Conservation (phyloP, 2,113 vertebrate genomes). For the Gorsachius goisagi region DNA sequence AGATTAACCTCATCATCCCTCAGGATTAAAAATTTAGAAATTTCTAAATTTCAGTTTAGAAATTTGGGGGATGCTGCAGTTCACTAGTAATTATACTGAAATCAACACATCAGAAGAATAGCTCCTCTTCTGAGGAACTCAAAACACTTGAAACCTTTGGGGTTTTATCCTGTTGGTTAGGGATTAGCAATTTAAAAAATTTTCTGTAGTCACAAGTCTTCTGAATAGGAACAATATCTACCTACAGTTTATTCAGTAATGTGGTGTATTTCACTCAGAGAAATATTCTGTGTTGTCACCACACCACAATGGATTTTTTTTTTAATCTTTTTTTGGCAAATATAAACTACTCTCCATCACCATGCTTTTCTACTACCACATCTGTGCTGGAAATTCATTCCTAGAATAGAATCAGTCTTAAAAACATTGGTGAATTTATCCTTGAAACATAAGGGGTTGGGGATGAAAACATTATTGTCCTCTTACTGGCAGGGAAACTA, state of each 20-base stretch:
- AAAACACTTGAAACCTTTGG: not conserved
- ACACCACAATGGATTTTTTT: not conserved
- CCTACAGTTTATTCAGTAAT: not conserved
- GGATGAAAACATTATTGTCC: not conserved
- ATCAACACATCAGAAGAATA: not conserved
- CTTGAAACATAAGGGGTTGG: not conserved
- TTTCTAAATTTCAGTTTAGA: not conserved
- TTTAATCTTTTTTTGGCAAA: not conserved
- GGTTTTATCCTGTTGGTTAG: not conserved
- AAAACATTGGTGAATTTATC: not conserved
- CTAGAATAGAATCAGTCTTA: not conserved
- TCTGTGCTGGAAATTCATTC: not conserved
- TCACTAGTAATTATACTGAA: not conserved
- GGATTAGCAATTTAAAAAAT: not conserved
- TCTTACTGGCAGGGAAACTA: not conserved
- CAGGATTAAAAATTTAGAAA: not conserved
- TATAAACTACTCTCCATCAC: not conserved
- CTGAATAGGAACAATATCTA: not conserved
- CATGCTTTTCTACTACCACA: not conserved
- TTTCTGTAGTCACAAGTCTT: not conserved
- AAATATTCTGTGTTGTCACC: not conserved
- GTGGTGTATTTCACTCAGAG: not conserved
- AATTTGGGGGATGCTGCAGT: not conserved
- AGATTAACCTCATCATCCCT: not conserved
- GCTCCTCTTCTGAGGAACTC: not conserved